Conservation (phyloP, 2,797 vertebrate genomes). For the Emydoidea blandingii region DNA sequence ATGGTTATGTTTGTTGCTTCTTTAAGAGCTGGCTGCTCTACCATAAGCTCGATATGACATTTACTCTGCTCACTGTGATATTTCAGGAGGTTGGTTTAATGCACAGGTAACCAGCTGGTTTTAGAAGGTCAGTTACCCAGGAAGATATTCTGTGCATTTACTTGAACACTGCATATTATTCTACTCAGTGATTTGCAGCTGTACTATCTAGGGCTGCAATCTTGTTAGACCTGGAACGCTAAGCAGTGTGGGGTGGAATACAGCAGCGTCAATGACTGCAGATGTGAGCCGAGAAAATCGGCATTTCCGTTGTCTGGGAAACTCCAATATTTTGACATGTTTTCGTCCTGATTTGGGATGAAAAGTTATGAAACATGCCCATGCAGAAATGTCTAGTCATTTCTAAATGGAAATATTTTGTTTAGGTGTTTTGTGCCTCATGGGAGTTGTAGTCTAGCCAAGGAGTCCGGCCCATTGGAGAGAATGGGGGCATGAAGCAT, state of each 20-base stretch:
- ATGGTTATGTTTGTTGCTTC: background rate
- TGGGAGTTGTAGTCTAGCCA: background rate
- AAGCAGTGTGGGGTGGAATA: constrained; percentile 39
- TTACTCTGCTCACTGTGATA: background rate
- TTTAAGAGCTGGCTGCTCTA: background rate
- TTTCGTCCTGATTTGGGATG: background rate
- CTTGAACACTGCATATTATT: constrained; percentile 43
- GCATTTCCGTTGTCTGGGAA: background rate
- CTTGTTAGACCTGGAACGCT: constrained; percentile 46
- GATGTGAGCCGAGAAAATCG: constrained; percentile 18
- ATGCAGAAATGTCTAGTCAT: background rate
- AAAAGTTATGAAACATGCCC: background rate
- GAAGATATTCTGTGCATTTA: constrained; percentile 59
- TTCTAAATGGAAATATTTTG: background rate
- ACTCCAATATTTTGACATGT: background rate
- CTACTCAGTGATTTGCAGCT: constrained; percentile 57
- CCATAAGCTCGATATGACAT: background rate
- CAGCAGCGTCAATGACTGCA: constrained; percentile 7
- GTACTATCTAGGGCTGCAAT: constrained; percentile 13
- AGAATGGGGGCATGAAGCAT: rapidly evolving
- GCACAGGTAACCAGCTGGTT: constrained; percentile 55
- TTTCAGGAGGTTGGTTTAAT: constrained; percentile 37
- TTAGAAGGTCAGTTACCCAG: constrained; percentile 42
- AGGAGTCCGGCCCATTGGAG: background rate
- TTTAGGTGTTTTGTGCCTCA: background rate